Base-by-base conservation (phyloP, 2,797 vertebrate genomes). In the Phoeniculus purpureus region DNA sequence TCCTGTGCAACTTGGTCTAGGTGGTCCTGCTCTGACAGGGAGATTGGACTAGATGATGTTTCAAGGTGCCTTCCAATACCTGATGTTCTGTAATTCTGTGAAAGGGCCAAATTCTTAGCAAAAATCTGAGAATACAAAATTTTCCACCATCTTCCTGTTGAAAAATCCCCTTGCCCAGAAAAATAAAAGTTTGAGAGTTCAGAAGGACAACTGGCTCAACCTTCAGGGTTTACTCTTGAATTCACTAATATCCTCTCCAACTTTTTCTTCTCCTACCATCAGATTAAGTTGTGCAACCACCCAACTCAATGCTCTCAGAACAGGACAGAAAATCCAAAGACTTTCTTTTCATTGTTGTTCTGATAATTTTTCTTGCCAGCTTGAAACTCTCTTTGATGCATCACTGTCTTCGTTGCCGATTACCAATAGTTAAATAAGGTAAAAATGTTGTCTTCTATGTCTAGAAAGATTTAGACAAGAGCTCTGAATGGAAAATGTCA, bases 141-240 rank as follows among this genome's bases (percentile, higher is more conserved):
- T 65, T 12, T 0, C 48, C 29, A 14, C 4, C 0, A 12, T 21
- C 58, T 50, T 5, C n/a, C 10, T 15, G 2, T 1, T 3, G 4
- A 52, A 25, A 60, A 43, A 48, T 47, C 4, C 3, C 4, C 5
- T 76, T 56, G 74, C 43, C 29, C 40, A 80, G 16, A 29, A 68
- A 16, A 10, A 14, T 9, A 12, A 3, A 18, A 51, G 19, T 32
- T 43, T 16, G 27, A 11, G 48, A 50, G 17, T 23, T 29, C 40
- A 56, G 40, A 76, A 23, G 31, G 31, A 50, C 31, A 54, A 23
- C 15, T 31, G 26, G 6, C 9, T 54, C 26, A 45, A 43, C 43
- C 43, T 43, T 43, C 14, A 43, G 43, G 43, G 22, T 47, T 43
- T 10, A 45, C 7, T 9, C 14, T 25, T 52, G 29, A 70, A n/a